phyloP scores from a whole-genome alignment of 2,888 invertebrate species.

The Erpobdella octoculata region DNA sequence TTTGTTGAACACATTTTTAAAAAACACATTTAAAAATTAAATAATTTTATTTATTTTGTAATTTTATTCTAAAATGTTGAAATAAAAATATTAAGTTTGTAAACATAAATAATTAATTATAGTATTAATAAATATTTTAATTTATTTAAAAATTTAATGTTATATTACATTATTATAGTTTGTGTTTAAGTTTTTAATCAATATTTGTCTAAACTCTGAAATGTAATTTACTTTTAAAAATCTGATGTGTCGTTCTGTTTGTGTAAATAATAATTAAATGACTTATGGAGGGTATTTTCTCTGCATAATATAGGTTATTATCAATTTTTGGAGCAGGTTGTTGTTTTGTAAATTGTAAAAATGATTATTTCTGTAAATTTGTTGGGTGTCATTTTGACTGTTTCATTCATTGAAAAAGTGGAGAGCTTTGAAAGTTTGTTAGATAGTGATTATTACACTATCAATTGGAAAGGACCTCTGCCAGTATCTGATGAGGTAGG shows the following conservation, averaged over 20 bases:
- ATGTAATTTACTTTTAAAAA: conserved; percentile 3
- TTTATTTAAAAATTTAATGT: neutral
- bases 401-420: neutral
- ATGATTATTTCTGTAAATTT: neutral
- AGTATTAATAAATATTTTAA: neutral
- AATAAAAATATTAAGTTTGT: neutral
- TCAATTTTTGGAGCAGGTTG: no score
- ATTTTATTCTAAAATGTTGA: neutral
- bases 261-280: neutral
- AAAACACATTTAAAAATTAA: neutral
- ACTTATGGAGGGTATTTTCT: no score
- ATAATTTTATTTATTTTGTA: neutral
- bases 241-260: conserved; percentile 20
- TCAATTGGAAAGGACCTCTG: conserved; percentile 33
- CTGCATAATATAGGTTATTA: no score
- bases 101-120: neutral
- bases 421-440: conserved; percentile 30
- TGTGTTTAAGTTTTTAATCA: neutral
- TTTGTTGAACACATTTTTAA: neutral
- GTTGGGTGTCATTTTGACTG: neutral
- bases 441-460: conserved; percentile 32
- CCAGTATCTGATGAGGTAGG: neutral
- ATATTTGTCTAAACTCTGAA: neutral
- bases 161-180: no score
- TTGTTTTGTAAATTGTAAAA: neutral